Evolutionary conservation across 1,140 invertebrate species (phyloP), one percentile per base, ranked within the genome.

Genomic region (Lanistes nyassanus): DNA sequence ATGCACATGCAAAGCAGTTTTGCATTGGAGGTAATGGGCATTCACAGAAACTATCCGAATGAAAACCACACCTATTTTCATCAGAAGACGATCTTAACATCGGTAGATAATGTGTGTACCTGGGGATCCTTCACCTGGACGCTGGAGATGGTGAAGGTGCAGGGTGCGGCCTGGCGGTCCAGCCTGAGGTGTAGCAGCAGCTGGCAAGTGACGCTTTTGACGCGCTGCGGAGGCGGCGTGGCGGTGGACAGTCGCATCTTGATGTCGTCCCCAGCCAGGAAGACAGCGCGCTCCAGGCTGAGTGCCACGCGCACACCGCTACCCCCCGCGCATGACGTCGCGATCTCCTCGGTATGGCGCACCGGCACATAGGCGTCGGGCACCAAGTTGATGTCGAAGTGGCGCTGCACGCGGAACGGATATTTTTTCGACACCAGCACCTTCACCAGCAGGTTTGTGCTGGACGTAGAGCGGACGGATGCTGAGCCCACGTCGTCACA

Each of bases 231-330:
- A 26, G 75, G 74, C 29, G 77, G 78, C 26, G 74, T 67, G 29
- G 77, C 51, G 3, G 78, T 76, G 26, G 76, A 71, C 6, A 86
- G 75, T 60, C 82, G 81, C 13, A 86, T 64, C 73, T 75, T 77
- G n/a, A 86, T 81, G 55, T 86, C 80, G 65, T 86, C 83, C 4
- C 85, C 85, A 19, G 85, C 83, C 62, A 84, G 66, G 62, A 84
- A 85, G 16, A 84, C 83, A 11, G 82, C 79, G 5, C 82, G 76
- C 55, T 86, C 83, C 23, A 86, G 75, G 26, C 69, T 51, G 29
- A 86, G 53, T 2, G 81, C 75, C 13, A 86, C 73, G 21, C 65
- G 23, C 23, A 60, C 53, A 31, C 7, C 29, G 9, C 5, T 6
- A 6, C 42, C 9, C 23, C 36, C 55, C 29, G 74, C 66, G 60